Evolutionary conservation across 2,888 invertebrate genomes (phyloP), one percentile per base, ranked within the genome.

Genomic region (Stratiomys singularior): DNA sequence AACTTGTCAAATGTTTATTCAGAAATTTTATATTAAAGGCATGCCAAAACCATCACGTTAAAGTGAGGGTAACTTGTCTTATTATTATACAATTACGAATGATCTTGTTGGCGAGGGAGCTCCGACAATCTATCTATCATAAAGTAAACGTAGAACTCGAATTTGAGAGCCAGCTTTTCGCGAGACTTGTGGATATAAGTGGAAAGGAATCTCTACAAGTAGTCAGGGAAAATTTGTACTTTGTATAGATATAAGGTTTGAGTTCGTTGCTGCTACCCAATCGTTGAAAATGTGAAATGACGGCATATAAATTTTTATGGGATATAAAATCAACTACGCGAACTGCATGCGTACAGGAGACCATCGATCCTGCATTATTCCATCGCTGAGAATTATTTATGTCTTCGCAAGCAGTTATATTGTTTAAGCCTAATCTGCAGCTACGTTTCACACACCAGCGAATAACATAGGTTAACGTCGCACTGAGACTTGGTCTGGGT

Each of bases 11-110:
- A 79, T 79, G 77, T 71, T 79, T 79, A 79, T 79, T 79, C 79
- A 79, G 76, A 77, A 69, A 82, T 82, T 82, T 82, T 81, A 82
- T 81, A 81, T 81, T 81, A 81, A 81, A 81, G 81, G 81, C 81
- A 82, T 81, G 82, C 81, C 82, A 82, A 82, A 82, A 82, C 79
- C 81, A 81, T 82, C 82, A 82, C 81, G 81, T 81, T 82, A 82
- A 82, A 82, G 82, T 82, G 82, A 81, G 81, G 82, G 82, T 81
- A 82, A 82, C 82, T 82, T 82, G 82, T 82, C 82, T 82, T 81
- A 81, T 82, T 81, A 82, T 81, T 81, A 81, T 82, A 81, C 82
- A 82, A 82, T 82, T 82, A 82, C 69, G 52, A 77, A 56, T 46
- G 66, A 76, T 76, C 47, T 76, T 47, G 63, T 25, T 23, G 44